These are phyloP conservation scores for Tangara arthus DNA, from an alignment of 2,797 vertebrate species.

Conservation along the genomic window DNA sequence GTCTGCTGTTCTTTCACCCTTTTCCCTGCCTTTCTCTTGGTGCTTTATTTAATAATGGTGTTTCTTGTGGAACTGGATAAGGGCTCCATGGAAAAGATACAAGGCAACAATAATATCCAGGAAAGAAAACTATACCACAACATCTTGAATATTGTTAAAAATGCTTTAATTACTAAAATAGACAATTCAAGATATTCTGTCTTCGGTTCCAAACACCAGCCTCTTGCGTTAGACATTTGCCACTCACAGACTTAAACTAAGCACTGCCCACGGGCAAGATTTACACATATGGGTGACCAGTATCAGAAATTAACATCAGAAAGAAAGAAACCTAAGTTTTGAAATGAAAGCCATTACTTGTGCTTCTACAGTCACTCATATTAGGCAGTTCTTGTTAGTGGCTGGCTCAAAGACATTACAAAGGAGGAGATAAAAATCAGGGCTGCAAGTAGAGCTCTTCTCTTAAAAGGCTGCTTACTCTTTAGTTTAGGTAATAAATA, in stretches of 20 bases:
- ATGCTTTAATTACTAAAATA: constrained; percentile 76
- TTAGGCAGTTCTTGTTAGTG: not conserved
- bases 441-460: not conserved
- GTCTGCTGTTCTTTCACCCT: not conserved
- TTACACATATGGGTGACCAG: not conserved
- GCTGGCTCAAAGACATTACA: not conserved
- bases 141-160: constrained; percentile 49
- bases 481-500: constrained; percentile 64
- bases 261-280: not conserved
- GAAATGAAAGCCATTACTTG: not conserved
- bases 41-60: not conserved
- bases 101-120: not conserved
- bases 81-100: not conserved
- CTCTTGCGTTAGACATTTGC: not conserved
- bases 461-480: not conserved
- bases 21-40: not conserved
- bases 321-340: not conserved
- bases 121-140: not conserved
- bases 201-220: constrained; percentile 20
- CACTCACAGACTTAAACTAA: not conserved
- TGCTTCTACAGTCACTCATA: not conserved
- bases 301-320: constrained; percentile 1
- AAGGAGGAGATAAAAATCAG: constrained; percentile 9
- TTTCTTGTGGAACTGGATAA: not conserved
- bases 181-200: constrained; percentile 16